phyloP scores from a whole-genome alignment of 1,140 invertebrate genomes.

The Trachymyrmex septentrionalis region DNA sequence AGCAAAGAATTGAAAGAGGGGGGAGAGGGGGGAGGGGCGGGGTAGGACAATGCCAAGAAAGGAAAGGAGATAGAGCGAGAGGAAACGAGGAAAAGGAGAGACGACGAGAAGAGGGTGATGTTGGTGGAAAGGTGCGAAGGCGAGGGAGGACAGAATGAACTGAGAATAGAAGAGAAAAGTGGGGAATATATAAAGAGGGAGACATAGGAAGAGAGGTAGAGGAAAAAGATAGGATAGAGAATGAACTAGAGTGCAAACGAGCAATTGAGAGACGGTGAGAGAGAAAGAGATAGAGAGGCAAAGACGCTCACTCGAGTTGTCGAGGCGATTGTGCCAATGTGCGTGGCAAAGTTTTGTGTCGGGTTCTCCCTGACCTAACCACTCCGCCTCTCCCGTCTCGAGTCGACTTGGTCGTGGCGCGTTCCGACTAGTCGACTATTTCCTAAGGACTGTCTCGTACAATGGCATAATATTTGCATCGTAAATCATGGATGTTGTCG shows the following conservation, averaged over 20 bases:
- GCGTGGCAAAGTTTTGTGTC: slow-evolving; percentile 82
- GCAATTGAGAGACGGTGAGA: slow-evolving; percentile 26
- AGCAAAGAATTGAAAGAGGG: slow-evolving; percentile 37
- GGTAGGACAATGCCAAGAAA: neutral
- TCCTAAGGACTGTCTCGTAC: slow-evolving; percentile 59
- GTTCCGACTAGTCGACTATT: slow-evolving; percentile 49
- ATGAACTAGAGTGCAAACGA: slow-evolving; percentile 39
- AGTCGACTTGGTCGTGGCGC: slow-evolving; percentile 32
- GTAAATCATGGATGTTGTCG: slow-evolving; percentile 15
- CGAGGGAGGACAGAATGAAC: slow-evolving; percentile 71
- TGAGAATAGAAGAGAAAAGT: slow-evolving; percentile 66
- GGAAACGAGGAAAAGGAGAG: slow-evolving; percentile 70
- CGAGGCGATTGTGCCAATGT: slow-evolving; percentile 80
- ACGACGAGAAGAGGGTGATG: slow-evolving; percentile 71
- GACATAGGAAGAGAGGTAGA: neutral
- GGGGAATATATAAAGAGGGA: slow-evolving; percentile 61
- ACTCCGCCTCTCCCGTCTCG: slow-evolving; percentile 77
- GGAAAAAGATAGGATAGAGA: slow-evolving; percentile 38
- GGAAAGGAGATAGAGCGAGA: slow-evolving; percentile 48
- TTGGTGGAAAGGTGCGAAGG: slow-evolving; percentile 74
- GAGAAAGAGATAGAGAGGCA: slow-evolving; percentile 41
- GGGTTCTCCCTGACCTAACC: slow-evolving; percentile 84
- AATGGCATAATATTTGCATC: slow-evolving; percentile 49
- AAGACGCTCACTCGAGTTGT: slow-evolving; percentile 75
- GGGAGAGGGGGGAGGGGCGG: neutral